Base-by-base conservation (phyloP, 2,797 vertebrate genomes). In the Fistularia commersonii region DNA sequence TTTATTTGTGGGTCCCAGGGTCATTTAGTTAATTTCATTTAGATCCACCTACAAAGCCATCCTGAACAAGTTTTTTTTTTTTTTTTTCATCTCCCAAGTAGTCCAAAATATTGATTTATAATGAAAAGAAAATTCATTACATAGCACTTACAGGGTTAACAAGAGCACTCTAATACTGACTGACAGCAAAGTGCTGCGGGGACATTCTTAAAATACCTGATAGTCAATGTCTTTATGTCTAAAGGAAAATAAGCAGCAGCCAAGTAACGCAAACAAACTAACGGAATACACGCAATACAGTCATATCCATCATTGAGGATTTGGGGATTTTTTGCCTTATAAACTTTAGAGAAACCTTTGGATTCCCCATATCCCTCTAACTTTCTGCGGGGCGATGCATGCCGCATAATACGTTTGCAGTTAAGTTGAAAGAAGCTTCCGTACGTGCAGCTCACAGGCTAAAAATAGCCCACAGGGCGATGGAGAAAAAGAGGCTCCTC, bases 381-480 rank as follows among this genome's bases (percentile, higher is more conserved):
- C 56, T 79, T 80, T 66, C 43, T 1, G 11, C 55, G 12, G 36
- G 56, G 60, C 52, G 63, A 70, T 55, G 70, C 62, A 51, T 13
- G 54, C 65, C 7, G 54, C 69, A 67, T 72, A 77, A 81, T 83
- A 52, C 70, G 44, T 66, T 49, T 56, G 51, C 7, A 35, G 55
- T 66, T 51, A 77, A 70, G 69, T 80, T 65, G 57, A 51, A 60
- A 57, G 47, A 76, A 72, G 66, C 74, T 70, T 53, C 38, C 67
- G 73, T 74, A 88, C 72, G 51, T 81, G 74, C 48, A 54, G 73
- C 36, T n/a, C n/a, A n/a, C n/a, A n/a, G 15, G 76, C 82, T 87
- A 86, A 84, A 90, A 88, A 89, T 87, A 89, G 69, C 78, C 58
- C 3, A 0, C 8, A 54, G 64, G 72, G 53, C 49, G 75, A 68